Evolutionary conservation across 2,888 invertebrate genomes (phyloP).

Genomic region (Lymantria dispar): DNA sequence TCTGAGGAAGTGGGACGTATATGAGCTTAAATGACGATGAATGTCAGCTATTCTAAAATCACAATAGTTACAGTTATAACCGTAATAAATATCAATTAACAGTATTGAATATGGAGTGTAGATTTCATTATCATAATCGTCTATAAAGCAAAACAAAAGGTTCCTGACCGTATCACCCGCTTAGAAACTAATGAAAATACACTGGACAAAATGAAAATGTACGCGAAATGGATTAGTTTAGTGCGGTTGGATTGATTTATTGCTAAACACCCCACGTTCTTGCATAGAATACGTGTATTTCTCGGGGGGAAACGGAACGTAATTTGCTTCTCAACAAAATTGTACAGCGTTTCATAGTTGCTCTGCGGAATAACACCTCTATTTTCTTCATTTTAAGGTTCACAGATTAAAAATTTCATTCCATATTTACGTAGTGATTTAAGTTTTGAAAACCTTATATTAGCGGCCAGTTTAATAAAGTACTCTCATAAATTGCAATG

Average conservation of each 20-base stretch:
- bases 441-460: slow-evolving; percentile 23
- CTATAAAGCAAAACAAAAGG: slow-evolving; percentile 19
- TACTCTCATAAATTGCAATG: slow-evolving; percentile 7
- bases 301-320: slow-evolving; percentile 41
- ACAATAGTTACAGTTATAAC: too few species aligned
- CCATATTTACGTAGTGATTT: slow-evolving; percentile 14
- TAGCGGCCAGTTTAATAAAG: slow-evolving; percentile 20
- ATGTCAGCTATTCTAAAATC: too few species aligned
- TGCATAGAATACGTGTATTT: slow-evolving; percentile 23
- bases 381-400: slow-evolving; percentile 12
- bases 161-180: slow-evolving; percentile 27
- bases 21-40: too few species aligned
- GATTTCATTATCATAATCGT: background rate
- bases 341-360: slow-evolving; percentile 5
- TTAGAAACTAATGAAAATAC: slow-evolving; percentile 44
- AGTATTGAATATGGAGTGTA: too few species aligned
- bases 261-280: slow-evolving; percentile 43
- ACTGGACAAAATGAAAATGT: slow-evolving; percentile 43
- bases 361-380: slow-evolving; percentile 19
- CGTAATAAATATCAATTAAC: too few species aligned
- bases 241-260: slow-evolving; percentile 55
- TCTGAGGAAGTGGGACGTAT: too few species aligned
- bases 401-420: slow-evolving; percentile 20
- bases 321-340: slow-evolving; percentile 30
- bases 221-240: slow-evolving; percentile 55